Percentiles rank a stretch among this genome's conserved stretches.
phyloP scores from a whole-genome alignment of 2,113 vertebrate genomes.

The Nerophis ophidion region DNA sequence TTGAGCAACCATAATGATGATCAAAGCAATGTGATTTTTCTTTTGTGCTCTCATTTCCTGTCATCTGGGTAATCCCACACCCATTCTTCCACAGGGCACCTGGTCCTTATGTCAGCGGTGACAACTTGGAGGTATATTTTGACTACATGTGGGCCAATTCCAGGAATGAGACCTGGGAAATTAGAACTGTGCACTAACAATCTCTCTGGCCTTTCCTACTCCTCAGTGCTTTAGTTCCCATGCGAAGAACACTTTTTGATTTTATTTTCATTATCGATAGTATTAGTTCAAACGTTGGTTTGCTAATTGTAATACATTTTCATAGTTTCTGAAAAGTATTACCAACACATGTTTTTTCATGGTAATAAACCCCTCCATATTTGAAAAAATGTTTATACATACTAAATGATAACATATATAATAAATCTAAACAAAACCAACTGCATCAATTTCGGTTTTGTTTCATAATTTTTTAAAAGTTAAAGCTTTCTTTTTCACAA shows the following conservation, averaged over 20 bases:
- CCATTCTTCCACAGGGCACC: constrained; percentile 6
- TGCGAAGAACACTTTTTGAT: neutral
- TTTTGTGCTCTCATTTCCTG: constrained; percentile 16
- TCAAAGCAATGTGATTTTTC: constrained; percentile 44
- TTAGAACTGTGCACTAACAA: neutral
- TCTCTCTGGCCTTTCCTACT: neutral
- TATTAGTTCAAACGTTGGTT: too few species aligned
- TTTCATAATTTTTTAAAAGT: too few species aligned
- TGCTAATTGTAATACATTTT: too few species aligned
- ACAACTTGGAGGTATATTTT: constrained; percentile 8
- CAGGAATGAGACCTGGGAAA: constrained; percentile 4
- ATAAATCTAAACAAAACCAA: too few species aligned
- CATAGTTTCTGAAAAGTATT: too few species aligned
- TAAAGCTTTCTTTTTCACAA: too few species aligned
- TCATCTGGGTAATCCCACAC: constrained; percentile 8
- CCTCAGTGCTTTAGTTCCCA: neutral
- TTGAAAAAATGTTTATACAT: too few species aligned
- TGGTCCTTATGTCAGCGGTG: constrained; percentile 2
- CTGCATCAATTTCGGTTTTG: too few species aligned
- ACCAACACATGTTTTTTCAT: too few species aligned
- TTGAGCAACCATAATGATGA: constrained; percentile 42
- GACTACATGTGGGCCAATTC: neutral
- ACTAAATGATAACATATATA: too few species aligned
- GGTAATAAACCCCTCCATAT: too few species aligned
- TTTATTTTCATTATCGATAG: too few species aligned